Percentiles rank a stretch among this genome's conserved stretches.
Conservation (phyloP, 1,140 invertebrate genomes). For the Hyphantria cunea region DNA sequence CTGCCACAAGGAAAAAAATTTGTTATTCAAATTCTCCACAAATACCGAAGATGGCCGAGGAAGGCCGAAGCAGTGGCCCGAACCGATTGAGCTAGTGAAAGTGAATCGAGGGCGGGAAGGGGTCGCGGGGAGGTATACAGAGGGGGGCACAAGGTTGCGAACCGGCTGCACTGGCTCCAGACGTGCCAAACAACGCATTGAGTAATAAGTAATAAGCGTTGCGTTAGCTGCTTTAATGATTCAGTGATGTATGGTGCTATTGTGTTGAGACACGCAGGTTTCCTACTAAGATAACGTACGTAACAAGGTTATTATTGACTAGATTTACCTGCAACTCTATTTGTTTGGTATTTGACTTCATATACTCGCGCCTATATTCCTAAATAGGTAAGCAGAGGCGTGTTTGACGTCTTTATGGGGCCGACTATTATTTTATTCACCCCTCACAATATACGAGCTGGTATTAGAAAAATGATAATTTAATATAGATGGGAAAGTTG, state of each 20-base stretch:
- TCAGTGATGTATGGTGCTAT: constrained; percentile 48
- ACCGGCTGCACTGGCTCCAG: constrained; percentile 59
- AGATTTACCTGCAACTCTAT: neutral
- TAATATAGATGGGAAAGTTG: too few species aligned
- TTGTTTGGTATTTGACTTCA: neutral
- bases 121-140: constrained; percentile 31
- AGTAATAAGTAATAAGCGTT: constrained; percentile 70
- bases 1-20: constrained; percentile 28
- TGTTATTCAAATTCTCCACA: constrained; percentile 29
- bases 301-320: constrained; percentile 32
- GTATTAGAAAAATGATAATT: too few species aligned
- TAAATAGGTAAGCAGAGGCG: too few species aligned
- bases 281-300: constrained; percentile 28
- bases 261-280: constrained; percentile 31
- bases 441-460: too few species aligned
- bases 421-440: too few species aligned
- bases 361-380: too few species aligned
- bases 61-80: constrained; percentile 47
- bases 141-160: constrained; percentile 63
- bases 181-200: constrained; percentile 64
- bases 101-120: constrained; percentile 47
- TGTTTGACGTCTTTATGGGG: too few species aligned
- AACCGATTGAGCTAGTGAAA: constrained; percentile 53
- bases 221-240: constrained; percentile 52
- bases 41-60: constrained; percentile 39